Evolutionary conservation across 2,797 vertebrate genomes (phyloP), one percentile per base, ranked within the genome.

Genomic region (Chelonia mydas): DNA sequence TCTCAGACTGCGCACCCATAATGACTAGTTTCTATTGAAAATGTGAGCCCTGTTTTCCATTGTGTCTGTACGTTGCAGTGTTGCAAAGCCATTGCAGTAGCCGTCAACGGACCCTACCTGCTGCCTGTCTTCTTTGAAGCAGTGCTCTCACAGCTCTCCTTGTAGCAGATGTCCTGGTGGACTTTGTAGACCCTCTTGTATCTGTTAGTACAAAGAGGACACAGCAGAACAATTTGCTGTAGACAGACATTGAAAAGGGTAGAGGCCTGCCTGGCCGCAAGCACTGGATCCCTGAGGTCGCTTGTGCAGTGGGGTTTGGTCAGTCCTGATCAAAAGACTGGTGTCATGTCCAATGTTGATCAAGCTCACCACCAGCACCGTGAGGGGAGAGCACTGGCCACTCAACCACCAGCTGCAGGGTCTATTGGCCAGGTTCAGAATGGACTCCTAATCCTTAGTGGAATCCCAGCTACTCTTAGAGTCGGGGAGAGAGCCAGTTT

Each of bases 181-280:
- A 99, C 98, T 98, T 99, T 99, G 98, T 99, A 99, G 59, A 98
- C 98, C 95, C 98, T 98, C 97, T 98, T 99, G 95, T 99, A 99
- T 98, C 99, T 99, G 98, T n/a, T 79, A 76, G 93, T 92, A 93
- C 92, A 90, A 96, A 41, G 86, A 25, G 92, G 55, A 19, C 0
- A 50, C 61, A 50, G 65, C 41, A 86, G 68, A 76, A 11, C 13
- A 76, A 54, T 41, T 19, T 37, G 25, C 45, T 49, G 25, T 28
- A 49, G 28, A 16, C 68, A 37, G 28, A 41, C 47, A 77, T 7
- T 11, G 13, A 28, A 15, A 41, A 49, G 45, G 13, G 27, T 47
- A 11, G 25, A 76, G 27, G 7, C 23, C 25, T 16, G 25, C 41
- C 27, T 15, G 74, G 25, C 12, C 6, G 3, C 74, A 47, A 28